Percentiles rank a stretch among this genome's conserved stretches.
Conservation (phyloP, 2,888 invertebrate genomes). For the Choreutis nemorana region DNA sequence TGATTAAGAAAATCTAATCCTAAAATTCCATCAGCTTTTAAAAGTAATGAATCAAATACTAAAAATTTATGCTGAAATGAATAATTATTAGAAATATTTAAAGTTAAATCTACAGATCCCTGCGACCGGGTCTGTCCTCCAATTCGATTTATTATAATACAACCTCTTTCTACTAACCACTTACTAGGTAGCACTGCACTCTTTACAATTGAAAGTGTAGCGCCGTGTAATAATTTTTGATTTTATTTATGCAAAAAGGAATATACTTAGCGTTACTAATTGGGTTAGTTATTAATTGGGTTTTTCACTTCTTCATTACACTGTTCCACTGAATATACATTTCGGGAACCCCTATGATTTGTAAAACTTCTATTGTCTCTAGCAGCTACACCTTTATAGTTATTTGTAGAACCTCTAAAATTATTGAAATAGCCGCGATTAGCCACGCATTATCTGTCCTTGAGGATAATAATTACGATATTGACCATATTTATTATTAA, state of each 20-base stretch:
- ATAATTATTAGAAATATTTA: slow-evolving; percentile 1
- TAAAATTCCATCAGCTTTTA: slow-evolving; percentile 4
- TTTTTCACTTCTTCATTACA: too few species aligned
- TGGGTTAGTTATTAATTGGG: slow-evolving; percentile 6
- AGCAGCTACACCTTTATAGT: too few species aligned
- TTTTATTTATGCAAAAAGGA: slow-evolving; percentile 2
- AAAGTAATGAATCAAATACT: slow-evolving; percentile 6
- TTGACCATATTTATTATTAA: too few species aligned
- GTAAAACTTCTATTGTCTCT: too few species aligned
- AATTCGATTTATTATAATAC: slow-evolving; percentile 4
- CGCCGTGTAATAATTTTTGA: slow-evolving; percentile 9
- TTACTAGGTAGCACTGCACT: slow-evolving; percentile 1
- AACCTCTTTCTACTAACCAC: slow-evolving; percentile 2
- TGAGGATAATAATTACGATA: too few species aligned
- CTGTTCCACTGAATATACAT: too few species aligned
- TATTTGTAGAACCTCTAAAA: too few species aligned
- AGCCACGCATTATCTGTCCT: slow-evolving; percentile 2
- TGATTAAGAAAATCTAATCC: slow-evolving; percentile 6
- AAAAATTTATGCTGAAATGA: slow-evolving; percentile 7
- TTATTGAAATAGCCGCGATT: slow-evolving; percentile 6
- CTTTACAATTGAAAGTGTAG: slow-evolving; percentile 8
- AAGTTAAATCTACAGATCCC: slow-evolving; percentile 6
- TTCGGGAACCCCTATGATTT: too few species aligned
- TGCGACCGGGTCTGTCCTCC: slow-evolving; percentile 5
- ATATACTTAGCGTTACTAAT: slow-evolving; percentile 5